Conservation (phyloP, 2,113 vertebrate species). For the Phoenicopterus ruber region DNA sequence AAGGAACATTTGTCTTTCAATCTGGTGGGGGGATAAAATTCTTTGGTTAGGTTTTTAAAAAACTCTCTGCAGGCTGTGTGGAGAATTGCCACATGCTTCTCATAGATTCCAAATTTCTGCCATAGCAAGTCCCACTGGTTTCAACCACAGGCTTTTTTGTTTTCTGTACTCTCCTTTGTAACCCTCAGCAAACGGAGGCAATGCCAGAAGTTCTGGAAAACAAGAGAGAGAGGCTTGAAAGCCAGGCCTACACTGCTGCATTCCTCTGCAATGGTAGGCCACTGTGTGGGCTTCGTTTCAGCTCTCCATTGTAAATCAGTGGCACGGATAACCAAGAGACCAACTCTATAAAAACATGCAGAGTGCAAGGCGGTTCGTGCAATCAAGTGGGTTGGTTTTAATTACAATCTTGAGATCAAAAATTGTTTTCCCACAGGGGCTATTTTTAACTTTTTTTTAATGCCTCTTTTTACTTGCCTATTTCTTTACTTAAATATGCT, state of each 20-base stretch:
- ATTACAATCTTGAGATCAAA: background rate
- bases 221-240: slow-evolving; percentile 43
- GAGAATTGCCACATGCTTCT: slow-evolving; percentile 74
- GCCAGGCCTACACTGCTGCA: slow-evolving; percentile 66
- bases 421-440: background rate
- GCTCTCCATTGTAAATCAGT: background rate
- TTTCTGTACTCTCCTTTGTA: slow-evolving; percentile 45
- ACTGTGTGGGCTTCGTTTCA: slow-evolving; percentile 1
- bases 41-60: slow-evolving; percentile 27
- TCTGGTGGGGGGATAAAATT: slow-evolving; percentile 69
- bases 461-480: background rate
- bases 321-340: background rate
- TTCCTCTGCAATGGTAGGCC: slow-evolving; percentile 44
- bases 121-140: slow-evolving; percentile 72
- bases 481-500: background rate
- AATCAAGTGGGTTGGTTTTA: background rate
- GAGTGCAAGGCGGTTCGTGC: background rate
- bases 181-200: slow-evolving; percentile 31
- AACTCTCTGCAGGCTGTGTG: slow-evolving; percentile 45
- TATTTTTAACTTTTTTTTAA: background rate
- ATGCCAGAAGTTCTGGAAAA: slow-evolving; percentile 46
- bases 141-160: slow-evolving; percentile 74
- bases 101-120: slow-evolving; percentile 79
- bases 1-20: slow-evolving; percentile 59
- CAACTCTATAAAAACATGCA: background rate